phyloP scores from a whole-genome alignment of 2,113 vertebrate species.

The Salvator merianae region DNA sequence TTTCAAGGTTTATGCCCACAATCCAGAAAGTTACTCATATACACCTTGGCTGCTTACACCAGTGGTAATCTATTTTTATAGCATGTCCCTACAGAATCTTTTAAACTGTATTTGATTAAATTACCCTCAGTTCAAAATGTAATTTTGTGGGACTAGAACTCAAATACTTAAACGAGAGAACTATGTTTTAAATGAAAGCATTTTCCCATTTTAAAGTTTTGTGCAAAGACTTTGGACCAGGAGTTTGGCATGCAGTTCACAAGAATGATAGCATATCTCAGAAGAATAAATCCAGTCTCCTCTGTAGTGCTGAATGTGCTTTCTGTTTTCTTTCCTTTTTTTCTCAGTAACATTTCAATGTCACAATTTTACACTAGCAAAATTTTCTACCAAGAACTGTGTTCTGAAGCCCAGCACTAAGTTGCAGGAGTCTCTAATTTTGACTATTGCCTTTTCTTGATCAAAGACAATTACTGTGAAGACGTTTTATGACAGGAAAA shows the following conservation, averaged over 20 bases:
- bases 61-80: neutral
- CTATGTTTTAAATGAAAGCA: neutral
- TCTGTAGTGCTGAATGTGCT: neutral
- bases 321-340: neutral
- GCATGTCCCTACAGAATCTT: neutral
- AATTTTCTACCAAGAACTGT: neutral
- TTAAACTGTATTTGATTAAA: neutral
- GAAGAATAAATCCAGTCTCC: slow-evolving; percentile 17
- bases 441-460: neutral
- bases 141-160: neutral
- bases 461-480: slow-evolving; percentile 14
- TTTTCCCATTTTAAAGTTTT: neutral
- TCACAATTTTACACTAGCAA: too few species aligned
- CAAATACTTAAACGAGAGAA: too few species aligned
- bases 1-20: neutral
- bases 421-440: slow-evolving; percentile 13
- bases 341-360: neutral
- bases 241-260: neutral
- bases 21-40: neutral
- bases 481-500: slow-evolving; percentile 11
- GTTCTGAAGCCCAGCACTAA: slow-evolving; percentile 2
- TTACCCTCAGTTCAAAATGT: neutral
- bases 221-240: neutral
- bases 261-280: neutral
- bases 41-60: neutral